Conservation (phyloP, 2,113 vertebrate genomes). For the Cephalopholis sonnerati region DNA sequence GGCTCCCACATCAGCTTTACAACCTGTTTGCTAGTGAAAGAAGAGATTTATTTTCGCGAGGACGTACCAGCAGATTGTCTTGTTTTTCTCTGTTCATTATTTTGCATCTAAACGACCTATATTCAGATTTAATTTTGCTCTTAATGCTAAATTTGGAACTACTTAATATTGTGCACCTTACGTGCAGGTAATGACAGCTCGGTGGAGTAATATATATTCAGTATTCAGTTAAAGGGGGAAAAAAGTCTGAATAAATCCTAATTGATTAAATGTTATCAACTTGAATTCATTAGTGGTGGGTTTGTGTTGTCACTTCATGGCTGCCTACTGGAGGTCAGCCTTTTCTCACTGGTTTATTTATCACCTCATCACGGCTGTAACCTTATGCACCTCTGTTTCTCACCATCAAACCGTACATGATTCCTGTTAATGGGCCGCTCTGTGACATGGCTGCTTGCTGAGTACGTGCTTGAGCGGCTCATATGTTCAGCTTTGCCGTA, state of each 20-base stretch:
- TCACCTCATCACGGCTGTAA: slow-evolving; percentile 30
- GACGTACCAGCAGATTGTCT: no score
- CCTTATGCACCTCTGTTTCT: slow-evolving; percentile 26
- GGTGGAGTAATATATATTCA: no score
- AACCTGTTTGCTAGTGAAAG: no score
- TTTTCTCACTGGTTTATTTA: slow-evolving; percentile 36
- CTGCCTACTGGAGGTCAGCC: neutral
- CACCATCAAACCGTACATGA: slow-evolving; percentile 14
- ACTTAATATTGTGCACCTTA: no score
- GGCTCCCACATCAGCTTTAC: no score
- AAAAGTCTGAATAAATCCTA: neutral
- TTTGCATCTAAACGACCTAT: no score
- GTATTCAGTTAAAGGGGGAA: neutral
- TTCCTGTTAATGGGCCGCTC: slow-evolving; percentile 26
- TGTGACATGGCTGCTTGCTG: neutral
- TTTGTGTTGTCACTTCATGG: neutral
- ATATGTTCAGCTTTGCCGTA: neutral
- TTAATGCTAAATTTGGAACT: no score
- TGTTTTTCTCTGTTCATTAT: no score
- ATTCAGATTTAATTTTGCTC: no score
- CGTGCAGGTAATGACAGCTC: no score
- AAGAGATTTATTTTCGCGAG: no score
- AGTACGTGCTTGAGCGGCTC: neutral
- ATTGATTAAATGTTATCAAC: neutral
- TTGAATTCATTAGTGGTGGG: neutral